Evolutionary conservation across 1,140 invertebrate genomes (phyloP).

Genomic region (Calliopsis andreniformis): DNA sequence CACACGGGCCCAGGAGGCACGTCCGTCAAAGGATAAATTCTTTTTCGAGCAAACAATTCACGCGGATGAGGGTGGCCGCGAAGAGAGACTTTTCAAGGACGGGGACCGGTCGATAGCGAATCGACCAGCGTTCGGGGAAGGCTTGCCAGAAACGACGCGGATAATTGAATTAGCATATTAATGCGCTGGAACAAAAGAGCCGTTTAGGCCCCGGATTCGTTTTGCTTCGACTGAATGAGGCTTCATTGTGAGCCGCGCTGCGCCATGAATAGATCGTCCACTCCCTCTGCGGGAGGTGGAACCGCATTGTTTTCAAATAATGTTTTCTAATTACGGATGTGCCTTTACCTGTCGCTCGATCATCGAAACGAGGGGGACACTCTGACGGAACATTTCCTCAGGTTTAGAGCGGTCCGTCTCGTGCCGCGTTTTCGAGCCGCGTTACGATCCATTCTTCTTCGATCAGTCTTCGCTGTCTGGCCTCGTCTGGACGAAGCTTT

Average conservation of each 20-base stretch:
- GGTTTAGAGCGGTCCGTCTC: no score
- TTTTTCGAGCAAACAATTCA: background rate
- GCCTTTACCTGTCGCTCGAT: slow-evolving; percentile 22
- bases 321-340: slow-evolving; percentile 49
- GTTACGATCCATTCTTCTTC: slow-evolving; percentile 20
- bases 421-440: background rate
- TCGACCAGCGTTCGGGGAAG: slow-evolving; percentile 21
- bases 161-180: slow-evolving; percentile 66
- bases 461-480: background rate
- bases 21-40: background rate
- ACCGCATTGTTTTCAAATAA: slow-evolving; percentile 51
- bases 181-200: slow-evolving; percentile 53
- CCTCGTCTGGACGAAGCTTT: background rate
- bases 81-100: slow-evolving; percentile 8
- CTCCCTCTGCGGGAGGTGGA: background rate
- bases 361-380: background rate
- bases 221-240: slow-evolving; percentile 47
- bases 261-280: slow-evolving; percentile 27
- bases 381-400: no score
- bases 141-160: slow-evolving; percentile 46
- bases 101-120: background rate
- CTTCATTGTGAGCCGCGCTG: slow-evolving; percentile 33
- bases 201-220: slow-evolving; percentile 59
- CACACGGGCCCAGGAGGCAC: background rate
- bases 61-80: no score